phyloP scores from a whole-genome alignment of 2,113 vertebrate species.

The Dryoscopus gambensis region DNA sequence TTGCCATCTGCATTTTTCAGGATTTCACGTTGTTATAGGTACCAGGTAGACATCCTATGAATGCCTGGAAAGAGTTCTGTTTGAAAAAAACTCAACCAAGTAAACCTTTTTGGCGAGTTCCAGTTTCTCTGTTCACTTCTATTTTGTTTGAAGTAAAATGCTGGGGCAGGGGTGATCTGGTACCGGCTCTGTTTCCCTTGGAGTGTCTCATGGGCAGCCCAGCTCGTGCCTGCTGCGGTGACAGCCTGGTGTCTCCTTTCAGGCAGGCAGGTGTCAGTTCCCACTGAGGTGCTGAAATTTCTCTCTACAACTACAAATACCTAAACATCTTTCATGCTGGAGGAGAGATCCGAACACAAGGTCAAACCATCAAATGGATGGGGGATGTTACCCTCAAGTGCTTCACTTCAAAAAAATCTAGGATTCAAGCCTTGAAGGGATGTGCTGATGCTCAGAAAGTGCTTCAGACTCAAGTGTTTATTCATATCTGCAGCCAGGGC shows the following conservation, averaged over 20 bases:
- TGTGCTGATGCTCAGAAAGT: neutral
- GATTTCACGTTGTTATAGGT: neutral
- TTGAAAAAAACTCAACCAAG: neutral
- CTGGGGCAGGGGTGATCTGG: neutral
- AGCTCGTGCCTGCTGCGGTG: neutral
- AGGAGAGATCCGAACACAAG: neutral
- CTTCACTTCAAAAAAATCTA: neutral
- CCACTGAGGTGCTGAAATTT: neutral
- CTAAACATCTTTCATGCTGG: neutral
- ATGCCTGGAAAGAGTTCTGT: neutral
- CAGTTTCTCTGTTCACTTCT: neutral
- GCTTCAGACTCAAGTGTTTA: neutral
- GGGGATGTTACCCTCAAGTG: neutral
- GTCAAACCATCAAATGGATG: neutral
- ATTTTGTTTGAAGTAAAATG: neutral
- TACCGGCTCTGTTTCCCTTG: neutral
- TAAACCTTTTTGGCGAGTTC: neutral
- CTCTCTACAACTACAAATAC: neutral
- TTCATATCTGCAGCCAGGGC: neutral
- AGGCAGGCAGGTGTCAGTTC: rapidly evolving
- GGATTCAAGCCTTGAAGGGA: neutral
- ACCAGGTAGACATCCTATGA: neutral
- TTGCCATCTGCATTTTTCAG: neutral
- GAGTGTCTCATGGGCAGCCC: neutral
- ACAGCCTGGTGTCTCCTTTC: neutral